Evolutionary conservation across 2,888 invertebrate species (phyloP), one percentile per base, ranked within the genome.

Genomic region (Heliconius erato): DNA sequence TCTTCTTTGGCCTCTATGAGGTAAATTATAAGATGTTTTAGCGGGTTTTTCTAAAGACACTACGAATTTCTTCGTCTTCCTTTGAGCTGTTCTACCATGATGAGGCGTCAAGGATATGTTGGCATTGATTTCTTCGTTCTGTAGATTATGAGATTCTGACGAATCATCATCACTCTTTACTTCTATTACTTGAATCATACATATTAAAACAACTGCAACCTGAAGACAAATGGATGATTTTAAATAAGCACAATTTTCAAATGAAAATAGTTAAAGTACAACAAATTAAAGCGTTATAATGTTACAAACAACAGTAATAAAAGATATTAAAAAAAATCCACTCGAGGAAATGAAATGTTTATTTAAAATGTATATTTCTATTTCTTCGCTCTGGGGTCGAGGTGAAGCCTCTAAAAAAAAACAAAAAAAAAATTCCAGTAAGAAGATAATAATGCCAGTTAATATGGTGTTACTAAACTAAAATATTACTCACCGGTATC

Each of bases 401-500:
- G 5, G 44, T 14, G 14, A 49, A 49, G 9, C 23, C 23, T 54
- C 7, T 23, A 54, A 54, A 19, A 54, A 19, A 54, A 19, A 2
- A 3, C 1, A 5, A 2, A 63, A 63, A 1, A 59, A n/a, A 11
- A 63, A 0, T 19, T 6, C 59, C n/a, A 12, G n/a, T n/a, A 63
- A n/a, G 19, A 54, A 54, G 12, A n/a, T 63, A 23, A n/a, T 63
- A 63, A n/a, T n/a, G 63, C n/a, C 3, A 63, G 49, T 54, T 54
- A 16, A 23, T 11, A 59, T 59, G n/a, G 63, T n/a, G 3, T 3
- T n/a, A 11, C 11, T 71, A n/a, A 16, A 26, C 26, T n/a, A 14
- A 72, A 72, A 72, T 49, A 49, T 72, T 26, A 72, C 72, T 72
- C 3, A 72, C 72, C 72, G 28, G 72, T 44, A 72, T 49, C 7